Percentiles rank a stretch among this genome's conserved stretches.
phyloP scores from a whole-genome alignment of 2,888 invertebrate genomes.

The Blastobasis adustella region DNA sequence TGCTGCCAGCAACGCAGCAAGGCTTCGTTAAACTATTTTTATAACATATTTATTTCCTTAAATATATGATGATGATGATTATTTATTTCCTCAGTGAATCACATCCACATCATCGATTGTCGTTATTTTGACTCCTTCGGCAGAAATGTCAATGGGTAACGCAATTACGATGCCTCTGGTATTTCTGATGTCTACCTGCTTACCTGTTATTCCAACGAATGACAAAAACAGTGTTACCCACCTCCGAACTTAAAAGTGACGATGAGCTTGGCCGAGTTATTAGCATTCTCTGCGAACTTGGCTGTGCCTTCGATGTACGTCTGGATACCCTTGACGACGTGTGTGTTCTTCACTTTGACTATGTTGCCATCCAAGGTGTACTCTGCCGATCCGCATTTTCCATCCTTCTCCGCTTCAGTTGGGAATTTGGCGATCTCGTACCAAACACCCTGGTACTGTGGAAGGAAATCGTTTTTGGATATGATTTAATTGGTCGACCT shows the following conservation, averaged over 20 bases:
- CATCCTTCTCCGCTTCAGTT: constrained; percentile 73
- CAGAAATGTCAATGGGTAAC: too few relatives aligned
- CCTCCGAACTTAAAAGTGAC: constrained; percentile 51
- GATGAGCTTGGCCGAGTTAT: constrained; percentile 58
- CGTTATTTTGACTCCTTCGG: too few relatives aligned
- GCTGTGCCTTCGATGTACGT: constrained; percentile 49
- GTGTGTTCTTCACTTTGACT: constrained; percentile 48
- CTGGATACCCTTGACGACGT: constrained; percentile 44
- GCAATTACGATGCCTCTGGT: too few relatives aligned
- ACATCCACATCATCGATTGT: too few relatives aligned
- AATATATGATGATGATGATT: too few relatives aligned
- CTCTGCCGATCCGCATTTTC: constrained; percentile 74
- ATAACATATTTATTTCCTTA: too few relatives aligned
- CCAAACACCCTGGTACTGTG: constrained; percentile 78
- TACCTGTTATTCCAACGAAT: too few relatives aligned
- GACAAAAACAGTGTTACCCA: constrained; percentile 17
- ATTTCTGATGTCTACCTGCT: too few relatives aligned
- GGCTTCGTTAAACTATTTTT: too few relatives aligned
- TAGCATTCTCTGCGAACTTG: constrained; percentile 47
- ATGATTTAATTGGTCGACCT: too few relatives aligned
- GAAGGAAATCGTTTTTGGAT: constrained; percentile 3
- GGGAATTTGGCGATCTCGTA: constrained; percentile 79
- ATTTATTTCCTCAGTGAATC: too few relatives aligned
- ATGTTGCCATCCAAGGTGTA: constrained; percentile 65
- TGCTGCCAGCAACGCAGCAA: too few relatives aligned